Evolutionary conservation across 1,140 invertebrate genomes (phyloP).

Genomic region (Monochamus saltuarius): DNA sequence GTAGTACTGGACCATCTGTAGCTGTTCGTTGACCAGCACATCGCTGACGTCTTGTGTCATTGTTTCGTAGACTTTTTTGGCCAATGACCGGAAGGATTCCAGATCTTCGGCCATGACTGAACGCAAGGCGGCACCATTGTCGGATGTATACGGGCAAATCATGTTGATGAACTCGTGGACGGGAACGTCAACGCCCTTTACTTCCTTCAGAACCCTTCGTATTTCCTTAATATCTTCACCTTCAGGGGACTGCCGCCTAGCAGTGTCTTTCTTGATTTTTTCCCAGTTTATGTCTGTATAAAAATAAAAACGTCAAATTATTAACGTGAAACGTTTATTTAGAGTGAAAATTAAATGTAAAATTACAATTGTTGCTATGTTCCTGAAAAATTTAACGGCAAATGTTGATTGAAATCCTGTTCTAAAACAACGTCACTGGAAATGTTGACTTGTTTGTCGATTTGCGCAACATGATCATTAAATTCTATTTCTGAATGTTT

Average conservation of each 20-base stretch:
- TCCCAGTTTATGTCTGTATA: constrained; percentile 29
- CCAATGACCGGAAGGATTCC: constrained; percentile 38
- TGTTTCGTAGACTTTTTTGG: constrained; percentile 46
- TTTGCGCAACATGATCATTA: too few species aligned
- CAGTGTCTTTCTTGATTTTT: constrained; percentile 35
- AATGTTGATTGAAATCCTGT: too few species aligned
- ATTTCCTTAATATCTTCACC: constrained; percentile 46
- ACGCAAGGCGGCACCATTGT: constrained; percentile 40
- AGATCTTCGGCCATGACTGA: constrained; percentile 42
- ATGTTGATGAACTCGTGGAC: constrained; percentile 46
- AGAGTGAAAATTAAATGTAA: too few species aligned
- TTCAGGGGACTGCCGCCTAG: constrained; percentile 39
- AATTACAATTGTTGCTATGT: too few species aligned
- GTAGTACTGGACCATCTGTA: constrained; percentile 41
- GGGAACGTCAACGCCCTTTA: constrained; percentile 32
- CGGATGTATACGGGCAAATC: constrained; percentile 43
- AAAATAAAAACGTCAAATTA: background rate
- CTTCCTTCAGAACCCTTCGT: constrained; percentile 34
- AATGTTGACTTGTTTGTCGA: too few species aligned
- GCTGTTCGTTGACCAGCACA: constrained; percentile 47
- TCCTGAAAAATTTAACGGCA: too few species aligned
- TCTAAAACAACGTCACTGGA: too few species aligned
- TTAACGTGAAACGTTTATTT: too few species aligned
- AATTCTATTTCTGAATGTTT: too few species aligned
- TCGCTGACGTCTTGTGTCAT: constrained; percentile 50